A percentile compares a stretch with the other conserved stretches of the same genome.
These are phyloP conservation scores for Drosophila cardini DNA, from an alignment of 1,140 invertebrate genomes.

Conservation along the genomic window DNA sequence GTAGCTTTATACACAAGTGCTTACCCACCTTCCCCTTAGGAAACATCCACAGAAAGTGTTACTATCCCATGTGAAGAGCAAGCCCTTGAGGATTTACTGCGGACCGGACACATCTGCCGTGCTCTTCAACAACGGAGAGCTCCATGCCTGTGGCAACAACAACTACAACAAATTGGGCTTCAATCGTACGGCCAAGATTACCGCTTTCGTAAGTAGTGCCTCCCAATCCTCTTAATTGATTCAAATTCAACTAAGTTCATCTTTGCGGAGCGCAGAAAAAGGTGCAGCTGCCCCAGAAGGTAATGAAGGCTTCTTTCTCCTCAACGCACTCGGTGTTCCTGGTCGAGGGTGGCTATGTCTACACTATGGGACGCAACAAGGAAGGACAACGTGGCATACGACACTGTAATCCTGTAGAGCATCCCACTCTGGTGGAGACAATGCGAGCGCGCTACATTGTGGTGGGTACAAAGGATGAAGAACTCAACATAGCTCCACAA, in stretches of 20 bases:
- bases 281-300: conserved; percentile 76
- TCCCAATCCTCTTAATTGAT: too few species aligned
- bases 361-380: conserved; percentile 88
- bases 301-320: conserved; percentile 87
- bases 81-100: conserved; percentile 87
- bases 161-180: conserved; percentile 89
- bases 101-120: conserved; percentile 89
- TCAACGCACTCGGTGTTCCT: conserved; percentile 87
- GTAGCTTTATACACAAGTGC: too few species aligned
- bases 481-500: too few species aligned
- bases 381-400: conserved; percentile 86
- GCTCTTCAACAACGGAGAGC: conserved; percentile 87
- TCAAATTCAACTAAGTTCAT: neutral
- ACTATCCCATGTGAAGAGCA: conserved; percentile 85
- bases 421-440: conserved; percentile 86
- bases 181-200: conserved; percentile 73
- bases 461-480: conserved; percentile 73
- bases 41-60: conserved; percentile 75
- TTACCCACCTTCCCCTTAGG: conserved; percentile 29
- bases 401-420: conserved; percentile 73
- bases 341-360: conserved; percentile 88
- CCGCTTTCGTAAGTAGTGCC: conserved; percentile 66
- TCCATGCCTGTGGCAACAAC: conserved; percentile 90
- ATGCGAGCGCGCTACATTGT: conserved; percentile 86
- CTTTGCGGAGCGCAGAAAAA: conserved; percentile 55